Conservation (phyloP, 2,797 vertebrate species). For the Arctocebus calabarensis region DNA sequence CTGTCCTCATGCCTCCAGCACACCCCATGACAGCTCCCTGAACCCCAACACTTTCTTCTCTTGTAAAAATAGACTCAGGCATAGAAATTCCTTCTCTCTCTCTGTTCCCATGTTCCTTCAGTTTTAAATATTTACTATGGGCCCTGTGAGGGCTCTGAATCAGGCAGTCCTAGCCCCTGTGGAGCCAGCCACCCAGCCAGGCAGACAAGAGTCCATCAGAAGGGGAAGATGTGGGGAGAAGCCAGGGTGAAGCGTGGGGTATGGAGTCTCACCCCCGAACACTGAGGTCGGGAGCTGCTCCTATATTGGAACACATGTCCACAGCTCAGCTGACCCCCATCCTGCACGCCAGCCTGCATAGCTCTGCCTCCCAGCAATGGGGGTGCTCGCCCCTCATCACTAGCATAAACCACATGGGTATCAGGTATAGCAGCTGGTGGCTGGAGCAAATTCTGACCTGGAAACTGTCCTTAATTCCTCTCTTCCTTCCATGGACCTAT, state of each 20-base stretch:
- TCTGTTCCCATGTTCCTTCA: neutral
- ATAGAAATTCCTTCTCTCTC: neutral
- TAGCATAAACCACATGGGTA: neutral
- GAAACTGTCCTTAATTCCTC: too few relatives aligned
- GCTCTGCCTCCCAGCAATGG: neutral
- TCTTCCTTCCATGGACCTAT: neutral
- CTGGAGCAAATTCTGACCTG: neutral
- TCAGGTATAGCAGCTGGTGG: too few relatives aligned
- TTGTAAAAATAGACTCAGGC: neutral
- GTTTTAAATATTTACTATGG: neutral
- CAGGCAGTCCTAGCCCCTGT: neutral
- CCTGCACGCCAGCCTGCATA: neutral
- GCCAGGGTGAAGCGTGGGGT: neutral
- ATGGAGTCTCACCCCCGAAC: neutral
- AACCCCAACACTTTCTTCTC: neutral
- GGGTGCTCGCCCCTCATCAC: neutral
- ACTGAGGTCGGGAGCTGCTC: neutral
- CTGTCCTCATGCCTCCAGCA: accelerated
- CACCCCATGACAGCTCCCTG: neutral
- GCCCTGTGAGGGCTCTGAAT: neutral
- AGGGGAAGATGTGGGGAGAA: neutral
- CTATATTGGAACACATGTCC: neutral
- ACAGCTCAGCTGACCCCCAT: accelerated
- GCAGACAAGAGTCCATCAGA: neutral
- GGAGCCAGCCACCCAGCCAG: neutral